These are phyloP conservation scores for Campylorhamphus procurvoides DNA, from an alignment of 2,113 vertebrate species.

Conservation along the genomic window DNA sequence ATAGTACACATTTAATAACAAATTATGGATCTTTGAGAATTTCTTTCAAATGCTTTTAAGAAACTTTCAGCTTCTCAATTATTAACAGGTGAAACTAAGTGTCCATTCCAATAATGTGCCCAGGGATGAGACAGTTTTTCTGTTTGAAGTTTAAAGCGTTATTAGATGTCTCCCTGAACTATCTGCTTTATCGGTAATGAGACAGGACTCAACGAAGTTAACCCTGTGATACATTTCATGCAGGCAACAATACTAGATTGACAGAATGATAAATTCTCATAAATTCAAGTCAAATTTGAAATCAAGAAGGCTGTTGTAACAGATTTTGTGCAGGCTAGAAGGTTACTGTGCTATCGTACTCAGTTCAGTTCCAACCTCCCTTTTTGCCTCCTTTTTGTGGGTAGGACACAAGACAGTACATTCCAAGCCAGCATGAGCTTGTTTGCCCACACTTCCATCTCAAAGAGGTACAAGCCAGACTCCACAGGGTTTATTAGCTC, in stretches of 20 bases:
- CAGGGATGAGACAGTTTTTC: background rate
- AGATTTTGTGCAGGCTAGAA: background rate
- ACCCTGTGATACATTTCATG: background rate
- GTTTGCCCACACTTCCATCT: background rate
- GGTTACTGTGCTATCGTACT: background rate
- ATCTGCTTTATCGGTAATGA: background rate
- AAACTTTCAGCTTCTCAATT: background rate
- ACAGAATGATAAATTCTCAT: background rate
- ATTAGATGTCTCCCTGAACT: background rate
- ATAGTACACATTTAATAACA: background rate
- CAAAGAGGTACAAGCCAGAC: background rate
- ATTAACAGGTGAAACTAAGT: slow-evolving; percentile 23
- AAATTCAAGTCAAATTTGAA: background rate
- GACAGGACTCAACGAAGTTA: background rate
- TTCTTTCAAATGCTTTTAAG: slow-evolving; percentile 35
- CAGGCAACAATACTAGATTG: background rate
- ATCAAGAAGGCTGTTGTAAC: background rate
- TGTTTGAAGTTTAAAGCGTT: slow-evolving; percentile 14
- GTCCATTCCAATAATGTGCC: background rate
- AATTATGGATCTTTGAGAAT: background rate
- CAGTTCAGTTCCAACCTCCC: background rate
- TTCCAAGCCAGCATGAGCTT: background rate
- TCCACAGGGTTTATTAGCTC: slow-evolving; percentile 33
- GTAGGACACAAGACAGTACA: background rate
- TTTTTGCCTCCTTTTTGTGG: background rate